A percentile compares a stretch with the other conserved stretches of the same genome.
phyloP scores from a whole-genome alignment of 2,888 invertebrate genomes.

The Drosophila meridionalis region DNA sequence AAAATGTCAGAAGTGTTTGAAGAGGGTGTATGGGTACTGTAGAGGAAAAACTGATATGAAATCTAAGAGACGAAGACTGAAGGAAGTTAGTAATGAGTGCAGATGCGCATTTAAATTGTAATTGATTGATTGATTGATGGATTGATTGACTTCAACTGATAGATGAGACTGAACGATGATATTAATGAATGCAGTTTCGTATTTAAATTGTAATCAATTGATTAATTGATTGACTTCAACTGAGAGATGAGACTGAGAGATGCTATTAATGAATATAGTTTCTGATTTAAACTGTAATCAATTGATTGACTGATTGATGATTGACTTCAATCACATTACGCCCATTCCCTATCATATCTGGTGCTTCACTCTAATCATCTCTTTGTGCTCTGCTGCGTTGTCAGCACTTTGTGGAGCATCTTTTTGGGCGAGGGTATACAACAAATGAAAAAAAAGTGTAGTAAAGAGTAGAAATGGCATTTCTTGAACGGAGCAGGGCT shows the following conservation, averaged over 20 bases:
- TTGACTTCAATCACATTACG: slow-evolving; percentile 6
- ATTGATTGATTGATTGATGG: slow-evolving; percentile 2
- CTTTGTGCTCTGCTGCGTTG: background rate
- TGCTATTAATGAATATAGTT: too few relatives aligned
- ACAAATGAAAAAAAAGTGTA: background rate
- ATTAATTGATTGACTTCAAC: too few relatives aligned
- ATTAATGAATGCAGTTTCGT: too few relatives aligned
- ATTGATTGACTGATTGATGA: background rate
- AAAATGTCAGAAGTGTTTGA: background rate
- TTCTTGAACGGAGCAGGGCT: background rate
- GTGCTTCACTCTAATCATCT: background rate
- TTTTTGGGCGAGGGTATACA: slow-evolving; percentile 1
- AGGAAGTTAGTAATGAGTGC: background rate
- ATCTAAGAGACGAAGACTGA: too few relatives aligned
- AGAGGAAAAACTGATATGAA: too few relatives aligned
- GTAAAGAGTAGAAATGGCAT: slow-evolving; percentile 1
- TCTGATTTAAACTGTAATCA: too few relatives aligned
- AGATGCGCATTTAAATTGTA: too few relatives aligned
- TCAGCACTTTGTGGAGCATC: background rate
- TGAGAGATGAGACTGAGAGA: too few relatives aligned
- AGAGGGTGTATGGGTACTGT: too few relatives aligned
- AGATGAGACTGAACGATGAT: too few relatives aligned
- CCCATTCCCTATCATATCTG: background rate
- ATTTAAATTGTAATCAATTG: too few relatives aligned
- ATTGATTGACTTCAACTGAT: too few relatives aligned